A percentile compares a stretch with the other conserved stretches of the same genome.
phyloP scores from a whole-genome alignment of 2,113 vertebrate species.

The Dinomys branickii region DNA sequence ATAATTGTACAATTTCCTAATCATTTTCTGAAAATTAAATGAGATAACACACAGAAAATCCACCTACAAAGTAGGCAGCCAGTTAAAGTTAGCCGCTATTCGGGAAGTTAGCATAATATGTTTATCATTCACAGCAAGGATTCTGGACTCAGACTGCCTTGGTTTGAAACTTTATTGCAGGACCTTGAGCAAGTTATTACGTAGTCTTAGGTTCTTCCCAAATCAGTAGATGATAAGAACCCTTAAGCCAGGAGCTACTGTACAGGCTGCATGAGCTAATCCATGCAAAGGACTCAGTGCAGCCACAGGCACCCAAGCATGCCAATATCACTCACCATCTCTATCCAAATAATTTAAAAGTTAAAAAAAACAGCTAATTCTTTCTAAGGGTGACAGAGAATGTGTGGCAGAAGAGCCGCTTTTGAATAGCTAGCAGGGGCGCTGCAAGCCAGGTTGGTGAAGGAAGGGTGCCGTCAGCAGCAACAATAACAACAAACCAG shows the following conservation, averaged over 20 bases:
- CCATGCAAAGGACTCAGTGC: neutral
- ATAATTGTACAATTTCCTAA: neutral
- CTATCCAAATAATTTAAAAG: constrained; percentile 29
- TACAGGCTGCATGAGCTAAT: constrained; percentile 30
- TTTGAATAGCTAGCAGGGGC: neutral
- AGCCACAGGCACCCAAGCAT: neutral
- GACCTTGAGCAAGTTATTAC: neutral
- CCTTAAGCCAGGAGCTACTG: neutral
- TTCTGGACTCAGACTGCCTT: neutral
- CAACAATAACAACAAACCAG: neutral
- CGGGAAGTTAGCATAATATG: neutral
- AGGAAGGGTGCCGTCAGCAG: neutral
- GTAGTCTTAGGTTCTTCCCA: neutral
- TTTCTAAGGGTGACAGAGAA: neutral
- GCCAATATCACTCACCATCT: neutral
- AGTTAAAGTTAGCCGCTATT: neutral
- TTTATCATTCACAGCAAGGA: neutral
- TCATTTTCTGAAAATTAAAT: neutral
- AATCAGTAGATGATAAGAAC: neutral
- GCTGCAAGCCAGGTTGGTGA: neutral
- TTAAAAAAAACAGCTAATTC: neutral
- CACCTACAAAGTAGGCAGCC: neutral
- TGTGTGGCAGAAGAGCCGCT: neutral
- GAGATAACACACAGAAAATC: neutral
- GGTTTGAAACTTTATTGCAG: constrained; percentile 29